A percentile compares a stretch with the other conserved stretches of the same genome.
phyloP scores from a whole-genome alignment of 1,140 invertebrate species.

The Antheraea pernyi region DNA sequence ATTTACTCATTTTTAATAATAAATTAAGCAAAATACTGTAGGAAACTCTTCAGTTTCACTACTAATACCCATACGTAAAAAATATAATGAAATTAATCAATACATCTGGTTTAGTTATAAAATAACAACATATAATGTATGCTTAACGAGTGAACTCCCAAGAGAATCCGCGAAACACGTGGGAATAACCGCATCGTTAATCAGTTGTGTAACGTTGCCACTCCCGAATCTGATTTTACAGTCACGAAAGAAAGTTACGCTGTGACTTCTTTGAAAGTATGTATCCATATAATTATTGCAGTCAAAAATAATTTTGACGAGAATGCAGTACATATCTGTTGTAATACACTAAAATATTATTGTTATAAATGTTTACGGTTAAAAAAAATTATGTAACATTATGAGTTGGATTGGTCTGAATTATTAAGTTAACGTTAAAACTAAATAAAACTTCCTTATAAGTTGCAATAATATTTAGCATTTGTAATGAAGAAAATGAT shows the following conservation, averaged over 20 bases:
- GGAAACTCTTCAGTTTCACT: too few relatives aligned
- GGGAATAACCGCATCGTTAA: background rate
- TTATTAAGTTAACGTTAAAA: background rate
- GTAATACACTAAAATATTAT: background rate
- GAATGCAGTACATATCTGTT: background rate
- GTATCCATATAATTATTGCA: background rate
- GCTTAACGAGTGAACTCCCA: background rate
- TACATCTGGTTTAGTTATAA: too few relatives aligned
- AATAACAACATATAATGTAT: background rate
- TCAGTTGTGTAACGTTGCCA: constrained; percentile 3
- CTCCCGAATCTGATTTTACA: constrained; percentile 10
- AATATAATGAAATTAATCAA: too few relatives aligned
- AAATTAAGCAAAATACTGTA: too few relatives aligned
- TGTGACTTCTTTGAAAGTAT: background rate
- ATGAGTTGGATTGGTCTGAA: too few relatives aligned
- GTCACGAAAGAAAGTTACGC: constrained; percentile 15
- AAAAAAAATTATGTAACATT: too few relatives aligned
- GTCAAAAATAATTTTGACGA: background rate
- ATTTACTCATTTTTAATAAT: too few relatives aligned
- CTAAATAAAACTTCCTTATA: too few relatives aligned
- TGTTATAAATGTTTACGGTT: too few relatives aligned
- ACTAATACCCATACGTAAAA: too few relatives aligned
- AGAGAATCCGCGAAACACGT: background rate
- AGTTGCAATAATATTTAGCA: too few relatives aligned
- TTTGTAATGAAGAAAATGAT: too few relatives aligned